Evolutionary conservation across 2,888 invertebrate species (phyloP).

Genomic region (Drosophila acutilabella): DNA sequence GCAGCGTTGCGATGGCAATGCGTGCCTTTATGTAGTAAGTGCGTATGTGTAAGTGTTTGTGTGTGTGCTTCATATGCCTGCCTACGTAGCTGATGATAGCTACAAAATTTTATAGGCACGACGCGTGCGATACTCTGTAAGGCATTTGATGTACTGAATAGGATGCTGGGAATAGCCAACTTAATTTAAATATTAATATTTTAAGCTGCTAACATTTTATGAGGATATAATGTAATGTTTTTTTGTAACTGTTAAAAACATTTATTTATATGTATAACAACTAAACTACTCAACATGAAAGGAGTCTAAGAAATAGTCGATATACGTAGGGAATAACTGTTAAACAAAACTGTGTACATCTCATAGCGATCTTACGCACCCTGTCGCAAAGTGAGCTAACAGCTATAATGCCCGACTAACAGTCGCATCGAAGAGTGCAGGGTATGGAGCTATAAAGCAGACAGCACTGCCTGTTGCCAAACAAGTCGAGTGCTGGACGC

Average conservation of each 20-base stretch:
- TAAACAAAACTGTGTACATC: not conserved
- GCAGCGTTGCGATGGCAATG: slow-evolving; percentile 17
- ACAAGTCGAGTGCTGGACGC: slow-evolving; percentile 71
- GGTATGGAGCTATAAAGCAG: slow-evolving; percentile 67
- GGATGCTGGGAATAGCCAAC: not conserved
- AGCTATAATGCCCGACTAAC: slow-evolving; percentile 17
- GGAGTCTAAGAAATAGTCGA: too few relatives aligned
- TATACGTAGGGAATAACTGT: not conserved
- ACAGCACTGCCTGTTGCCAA: slow-evolving; percentile 43
- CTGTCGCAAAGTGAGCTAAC: not conserved
- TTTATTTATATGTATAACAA: too few relatives aligned
- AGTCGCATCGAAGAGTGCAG: slow-evolving; percentile 8
- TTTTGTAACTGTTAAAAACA: too few relatives aligned
- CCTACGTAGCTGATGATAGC: slow-evolving; percentile 18
- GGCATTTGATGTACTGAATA: not conserved
- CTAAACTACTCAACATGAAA: too few relatives aligned
- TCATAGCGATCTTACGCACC: not conserved
- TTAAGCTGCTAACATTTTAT: too few relatives aligned
- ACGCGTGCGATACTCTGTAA: slow-evolving; percentile 32
- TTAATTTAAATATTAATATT: not conserved
- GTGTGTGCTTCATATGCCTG: slow-evolving; percentile 1
- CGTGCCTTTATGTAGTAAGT: slow-evolving; percentile 2
- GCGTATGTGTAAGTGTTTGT: slow-evolving; percentile 6
- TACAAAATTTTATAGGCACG: not conserved
- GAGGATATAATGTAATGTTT: too few relatives aligned